phyloP scores from a whole-genome alignment of 2,797 vertebrate genomes.

The Potorous gilbertii region DNA sequence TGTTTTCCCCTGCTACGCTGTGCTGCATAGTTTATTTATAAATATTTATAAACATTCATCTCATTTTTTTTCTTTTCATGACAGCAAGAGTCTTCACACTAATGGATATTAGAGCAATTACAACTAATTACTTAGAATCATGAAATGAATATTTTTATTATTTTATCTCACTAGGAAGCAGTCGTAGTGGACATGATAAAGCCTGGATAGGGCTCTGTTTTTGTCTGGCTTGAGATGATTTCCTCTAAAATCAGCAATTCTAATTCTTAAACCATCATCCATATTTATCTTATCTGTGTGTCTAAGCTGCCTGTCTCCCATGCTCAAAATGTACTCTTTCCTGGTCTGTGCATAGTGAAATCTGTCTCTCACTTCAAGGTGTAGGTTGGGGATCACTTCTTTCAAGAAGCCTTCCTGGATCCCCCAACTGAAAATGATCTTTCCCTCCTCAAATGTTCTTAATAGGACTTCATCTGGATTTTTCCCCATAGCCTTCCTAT shows the following conservation, averaged over 20 bases:
- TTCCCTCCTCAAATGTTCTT: neutral
- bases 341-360: neutral
- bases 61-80: slow-evolving; percentile 37
- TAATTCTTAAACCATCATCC: slow-evolving; percentile 34
- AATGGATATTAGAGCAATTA: slow-evolving; percentile 16
- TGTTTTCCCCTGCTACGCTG: neutral
- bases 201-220: neutral
- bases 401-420: neutral
- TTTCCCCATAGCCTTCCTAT: neutral
- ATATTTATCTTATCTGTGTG: neutral
- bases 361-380: neutral
- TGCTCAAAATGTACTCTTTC: neutral
- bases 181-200: slow-evolving; percentile 40
- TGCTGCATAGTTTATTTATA: neutral
- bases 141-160: slow-evolving; percentile 7
- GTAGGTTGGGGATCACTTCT: neutral
- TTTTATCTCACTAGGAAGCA: slow-evolving; percentile 59
- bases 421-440: neutral
- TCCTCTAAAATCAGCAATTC: slow-evolving; percentile 37
- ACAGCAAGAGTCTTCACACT: slow-evolving; percentile 28
- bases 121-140: slow-evolving; percentile 37
- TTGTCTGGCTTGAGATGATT: slow-evolving; percentile 38
- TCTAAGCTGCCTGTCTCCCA: neutral
- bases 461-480: neutral
- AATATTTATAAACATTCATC: neutral